Evolutionary conservation across 2,888 invertebrate species (phyloP).

Genomic region (Cistogaster globosa): DNA sequence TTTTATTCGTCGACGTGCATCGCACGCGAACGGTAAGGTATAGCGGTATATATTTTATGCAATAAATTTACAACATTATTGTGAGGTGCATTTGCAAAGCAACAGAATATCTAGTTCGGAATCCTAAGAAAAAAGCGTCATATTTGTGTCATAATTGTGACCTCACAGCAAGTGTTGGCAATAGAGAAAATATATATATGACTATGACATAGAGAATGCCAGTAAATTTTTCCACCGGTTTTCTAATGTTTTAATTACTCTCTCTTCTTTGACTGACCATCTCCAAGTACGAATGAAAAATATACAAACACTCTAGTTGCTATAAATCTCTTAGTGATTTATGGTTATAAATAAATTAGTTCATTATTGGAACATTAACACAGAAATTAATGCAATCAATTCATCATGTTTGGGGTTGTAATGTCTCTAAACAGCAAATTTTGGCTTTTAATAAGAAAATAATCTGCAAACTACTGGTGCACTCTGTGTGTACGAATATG

Average conservation of each 20-base stretch:
- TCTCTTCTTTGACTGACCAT: not conserved
- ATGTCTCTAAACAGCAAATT: not conserved
- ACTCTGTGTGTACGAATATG: not conserved
- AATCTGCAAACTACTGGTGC: constrained; percentile 13
- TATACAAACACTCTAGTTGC: not conserved
- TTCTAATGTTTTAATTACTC: not conserved
- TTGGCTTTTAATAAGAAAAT: constrained; percentile 28
- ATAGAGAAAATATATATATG: not conserved
- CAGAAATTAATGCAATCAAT: constrained; percentile 60
- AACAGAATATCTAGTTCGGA: no score
- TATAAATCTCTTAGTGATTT: constrained; percentile 69
- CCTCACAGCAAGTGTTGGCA: not conserved
- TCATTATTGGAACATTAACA: constrained; percentile 66
- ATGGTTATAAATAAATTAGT: constrained; percentile 53
- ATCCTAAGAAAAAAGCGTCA: no score
- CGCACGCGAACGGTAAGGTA: no score
- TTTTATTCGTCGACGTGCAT: no score
- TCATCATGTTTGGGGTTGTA: constrained; percentile 49
- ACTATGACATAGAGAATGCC: not conserved
- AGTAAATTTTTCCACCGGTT: constrained; percentile 13
- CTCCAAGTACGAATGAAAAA: not conserved
- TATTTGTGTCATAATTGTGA: no score
- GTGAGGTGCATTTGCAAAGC: no score
- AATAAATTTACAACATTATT: no score
- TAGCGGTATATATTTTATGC: no score